phyloP scores from a whole-genome alignment of 2,888 invertebrate genomes.

The Melinopterus prodromus region DNA sequence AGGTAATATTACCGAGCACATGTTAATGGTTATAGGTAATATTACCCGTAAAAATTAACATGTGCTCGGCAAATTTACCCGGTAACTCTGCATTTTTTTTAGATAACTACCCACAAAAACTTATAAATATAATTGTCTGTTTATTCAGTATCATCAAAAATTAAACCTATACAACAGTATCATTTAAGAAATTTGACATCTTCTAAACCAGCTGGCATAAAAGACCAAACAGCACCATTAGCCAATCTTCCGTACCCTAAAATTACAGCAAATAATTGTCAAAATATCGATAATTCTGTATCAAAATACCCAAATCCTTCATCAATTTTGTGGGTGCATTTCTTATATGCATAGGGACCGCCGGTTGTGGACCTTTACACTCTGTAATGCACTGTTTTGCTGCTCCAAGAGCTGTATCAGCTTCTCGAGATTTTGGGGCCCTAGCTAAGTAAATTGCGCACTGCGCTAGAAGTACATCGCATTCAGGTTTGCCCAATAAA shows the following conservation, averaged over 20 bases:
- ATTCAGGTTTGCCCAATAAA: slow-evolving; percentile 83
- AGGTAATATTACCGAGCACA: too few species aligned
- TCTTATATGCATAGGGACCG: slow-evolving; percentile 79
- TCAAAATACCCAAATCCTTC: slow-evolving; percentile 69
- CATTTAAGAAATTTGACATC: slow-evolving; percentile 66
- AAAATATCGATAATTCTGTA: slow-evolving; percentile 21
- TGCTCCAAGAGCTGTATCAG: slow-evolving; percentile 60
- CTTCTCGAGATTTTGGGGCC: slow-evolving; percentile 77
- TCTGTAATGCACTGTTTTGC: slow-evolving; percentile 69
- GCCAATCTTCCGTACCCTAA: slow-evolving; percentile 69
- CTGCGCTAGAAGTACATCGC: slow-evolving; percentile 79
- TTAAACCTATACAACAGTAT: slow-evolving; percentile 20
- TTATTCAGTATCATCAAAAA: slow-evolving; percentile 4
- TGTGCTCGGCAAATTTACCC: too few species aligned
- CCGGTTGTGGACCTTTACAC: slow-evolving; percentile 74
- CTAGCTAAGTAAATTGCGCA: slow-evolving; percentile 79
- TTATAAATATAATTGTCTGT: neutral
- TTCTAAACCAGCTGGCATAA: slow-evolving; percentile 75
- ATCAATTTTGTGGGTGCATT: slow-evolving; percentile 84
- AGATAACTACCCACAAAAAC: too few species aligned
- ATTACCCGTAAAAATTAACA: too few species aligned
- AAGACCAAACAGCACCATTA: slow-evolving; percentile 66
- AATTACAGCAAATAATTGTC: slow-evolving; percentile 5
- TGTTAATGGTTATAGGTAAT: too few species aligned
- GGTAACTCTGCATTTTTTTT: too few species aligned